phyloP scores from a whole-genome alignment of 2,797 vertebrate species.

The Lindbergichthys nudifrons region DNA sequence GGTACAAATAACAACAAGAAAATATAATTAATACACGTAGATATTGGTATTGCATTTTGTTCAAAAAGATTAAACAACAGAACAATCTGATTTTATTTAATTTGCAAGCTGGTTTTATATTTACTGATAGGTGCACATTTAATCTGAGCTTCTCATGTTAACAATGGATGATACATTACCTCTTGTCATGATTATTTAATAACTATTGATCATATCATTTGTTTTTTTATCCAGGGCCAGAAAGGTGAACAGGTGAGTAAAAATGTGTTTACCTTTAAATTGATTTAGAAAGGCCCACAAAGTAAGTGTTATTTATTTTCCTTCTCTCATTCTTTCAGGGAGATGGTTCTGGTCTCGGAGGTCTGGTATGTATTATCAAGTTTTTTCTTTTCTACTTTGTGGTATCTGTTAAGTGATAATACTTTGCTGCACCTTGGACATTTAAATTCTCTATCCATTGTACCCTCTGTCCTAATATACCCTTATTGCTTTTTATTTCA shows the following conservation, averaged over 20 bases:
- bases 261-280: background rate
- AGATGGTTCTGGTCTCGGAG: constrained; percentile 79
- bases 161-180: background rate
- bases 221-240: constrained; percentile 81
- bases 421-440: background rate
- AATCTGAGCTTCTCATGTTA: background rate
- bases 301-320: background rate
- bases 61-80: background rate
- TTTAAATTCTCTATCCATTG: background rate
- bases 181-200: background rate
- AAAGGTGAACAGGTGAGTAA: constrained; percentile 87
- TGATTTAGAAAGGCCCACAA: background rate
- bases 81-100: background rate
- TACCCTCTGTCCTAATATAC: background rate
- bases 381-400: background rate
- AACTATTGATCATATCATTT: constrained; percentile 18
- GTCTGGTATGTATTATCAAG: constrained; percentile 79
- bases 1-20: background rate
- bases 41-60: background rate
- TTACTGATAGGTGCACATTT: background rate
- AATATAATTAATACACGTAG: background rate
- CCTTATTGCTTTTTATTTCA: background rate
- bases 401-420: background rate
- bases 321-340: constrained; percentile 73
- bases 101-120: background rate